A percentile compares a stretch with the other conserved stretches of the same genome.
Evolutionary conservation across 1,140 invertebrate genomes (phyloP).

Genomic region (Thaumetopoea pityocampa): DNA sequence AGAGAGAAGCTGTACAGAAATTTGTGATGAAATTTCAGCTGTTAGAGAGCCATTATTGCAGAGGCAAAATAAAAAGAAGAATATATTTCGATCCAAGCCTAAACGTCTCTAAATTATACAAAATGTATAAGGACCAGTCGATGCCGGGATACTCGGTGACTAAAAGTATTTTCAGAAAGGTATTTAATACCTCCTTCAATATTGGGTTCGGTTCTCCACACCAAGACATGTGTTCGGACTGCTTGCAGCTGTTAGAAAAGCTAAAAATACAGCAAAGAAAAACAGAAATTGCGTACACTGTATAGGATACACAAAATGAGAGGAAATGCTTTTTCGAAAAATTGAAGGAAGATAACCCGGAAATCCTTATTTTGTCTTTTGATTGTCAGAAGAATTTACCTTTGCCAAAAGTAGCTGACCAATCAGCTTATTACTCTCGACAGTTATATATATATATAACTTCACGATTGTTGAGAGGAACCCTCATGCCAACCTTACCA

Average conservation of each 20-base stretch:
- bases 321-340: conserved; percentile 4
- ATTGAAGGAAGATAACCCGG: conserved; percentile 2
- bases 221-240: conserved; percentile 4
- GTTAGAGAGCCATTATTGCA: conserved; percentile 15
- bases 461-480: conserved; percentile 6
- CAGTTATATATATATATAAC: conserved; percentile 34
- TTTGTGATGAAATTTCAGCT: conserved; percentile 13
- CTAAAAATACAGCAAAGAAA: conserved; percentile 2
- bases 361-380: conserved; percentile 24
- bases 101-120: conserved; percentile 4
- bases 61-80: conserved; percentile 1
- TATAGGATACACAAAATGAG: conserved; percentile 6
- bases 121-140: conserved; percentile 5
- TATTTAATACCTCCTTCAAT: conserved; percentile 8
- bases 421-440: conserved; percentile 39
- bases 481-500: conserved; percentile 4
- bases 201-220: conserved; percentile 5
- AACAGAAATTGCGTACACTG: conserved; percentile 2
- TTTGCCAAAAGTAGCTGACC: conserved; percentile 37
- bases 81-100: conserved; percentile 4
- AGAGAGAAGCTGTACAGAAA: conserved; percentile 11
- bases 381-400: conserved; percentile 51
- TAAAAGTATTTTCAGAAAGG: conserved; percentile 7
- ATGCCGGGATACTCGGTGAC: conserved; percentile 2
- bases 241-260: conserved; percentile 4